Evolutionary conservation across 2,113 vertebrate species (phyloP), one percentile per base, ranked within the genome.

Genomic region (Nestor notabilis): DNA sequence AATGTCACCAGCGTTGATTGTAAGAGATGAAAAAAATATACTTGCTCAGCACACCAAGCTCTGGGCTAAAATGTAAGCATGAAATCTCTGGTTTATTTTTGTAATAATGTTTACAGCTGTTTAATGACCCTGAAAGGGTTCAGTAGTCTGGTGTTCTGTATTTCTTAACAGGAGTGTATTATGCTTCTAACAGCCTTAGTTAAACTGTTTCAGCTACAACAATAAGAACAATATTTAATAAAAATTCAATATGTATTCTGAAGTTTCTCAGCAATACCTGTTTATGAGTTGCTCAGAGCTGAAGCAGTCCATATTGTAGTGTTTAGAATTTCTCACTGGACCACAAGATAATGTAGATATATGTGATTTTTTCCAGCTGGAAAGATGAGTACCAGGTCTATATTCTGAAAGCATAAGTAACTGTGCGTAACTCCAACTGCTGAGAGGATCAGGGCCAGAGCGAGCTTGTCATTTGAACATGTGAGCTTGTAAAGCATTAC

Each of bases 41-140:
- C 98, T 98, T 98, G 98, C 98, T 98, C 98, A 98, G 98, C 98
- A 97, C 95, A 97, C 97, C 97, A 96, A 98, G 98, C 98, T 98
- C 97, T 98, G 98, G 98, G 98, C 98, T 98, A 98, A 98, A 98
- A 98, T 98, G 97, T 97, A 98, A 98, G 98, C 98, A 98, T 98
- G 98, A 98, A 98, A 98, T 98, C 97, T 98, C 97, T 96, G 98
- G 98, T 98, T 98, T 98, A 98, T 98, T 98, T 99, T 98, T 98
- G 98, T 98, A 98, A 98, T 98, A 98, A 98, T 98, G 98, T 98
- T 98, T 98, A 98, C 98, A 98, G 98, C 98, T 98, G 98, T 98
- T 98, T 98, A 98, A 98, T 98, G 98, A 98, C 98, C 98, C 98
- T 97, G 98, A 98, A 98, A 98, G 98, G 98, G 98, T 98, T 98